These are phyloP conservation scores for Drosophila kokeensis DNA, from an alignment of 2,888 invertebrate genomes.

Conservation along the genomic window DNA sequence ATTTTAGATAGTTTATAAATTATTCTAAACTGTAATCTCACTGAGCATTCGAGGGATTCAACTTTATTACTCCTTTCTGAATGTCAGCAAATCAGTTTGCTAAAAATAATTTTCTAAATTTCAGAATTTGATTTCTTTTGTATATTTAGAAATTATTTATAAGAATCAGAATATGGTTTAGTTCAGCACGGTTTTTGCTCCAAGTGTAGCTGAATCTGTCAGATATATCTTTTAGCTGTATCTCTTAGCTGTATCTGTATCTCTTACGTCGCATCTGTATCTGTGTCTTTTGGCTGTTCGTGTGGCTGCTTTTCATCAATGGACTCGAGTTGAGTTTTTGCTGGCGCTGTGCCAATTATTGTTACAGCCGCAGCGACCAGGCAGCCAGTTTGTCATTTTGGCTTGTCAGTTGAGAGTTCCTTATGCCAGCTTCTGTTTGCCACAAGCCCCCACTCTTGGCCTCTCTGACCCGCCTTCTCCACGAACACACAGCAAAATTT, in stretches of 20 bases:
- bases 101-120: not conserved
- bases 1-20: too few relatives aligned
- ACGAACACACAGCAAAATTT: slow-evolving; percentile 49
- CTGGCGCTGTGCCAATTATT: slow-evolving; percentile 74
- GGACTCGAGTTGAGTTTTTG: slow-evolving; percentile 51
- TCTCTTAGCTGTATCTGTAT: slow-evolving; percentile 17
- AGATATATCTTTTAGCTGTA: slow-evolving; percentile 21
- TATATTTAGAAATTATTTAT: too few relatives aligned
- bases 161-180: too few relatives aligned
- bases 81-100: not conserved
- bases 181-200: not conserved
- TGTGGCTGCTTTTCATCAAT: slow-evolving; percentile 74
- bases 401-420: slow-evolving; percentile 54
- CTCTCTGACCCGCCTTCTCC: not conserved
- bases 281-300: slow-evolving; percentile 28
- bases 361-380: slow-evolving; percentile 38
- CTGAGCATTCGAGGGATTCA: too few relatives aligned
- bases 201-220: slow-evolving; percentile 24
- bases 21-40: too few relatives aligned
- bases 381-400: slow-evolving; percentile 69
- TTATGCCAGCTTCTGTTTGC: slow-evolving; percentile 24
- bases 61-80: too few relatives aligned
- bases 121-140: not conserved
- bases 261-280: slow-evolving; percentile 30
- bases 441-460: not conserved